Evolutionary conservation across 2,113 vertebrate genomes (phyloP), one percentile per base, ranked within the genome.

Genomic region (Gallinago media): DNA sequence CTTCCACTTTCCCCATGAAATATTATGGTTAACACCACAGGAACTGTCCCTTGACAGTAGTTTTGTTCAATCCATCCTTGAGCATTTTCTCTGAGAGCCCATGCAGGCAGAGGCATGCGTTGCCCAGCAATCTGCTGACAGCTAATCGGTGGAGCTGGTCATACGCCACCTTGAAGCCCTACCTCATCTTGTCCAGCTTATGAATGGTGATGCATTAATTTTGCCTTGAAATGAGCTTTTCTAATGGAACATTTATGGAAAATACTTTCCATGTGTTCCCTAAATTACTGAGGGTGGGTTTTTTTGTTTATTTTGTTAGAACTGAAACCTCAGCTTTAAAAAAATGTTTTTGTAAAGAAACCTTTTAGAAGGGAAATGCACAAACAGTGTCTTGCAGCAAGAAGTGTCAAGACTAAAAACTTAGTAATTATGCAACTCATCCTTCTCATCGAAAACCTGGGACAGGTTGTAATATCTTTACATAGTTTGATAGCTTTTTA

Each of bases 401-500:
- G 68, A 76, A 52, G 12, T 21, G 22, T 32, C 15, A 38, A 50
- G 49, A 58, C 15, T 27, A 27, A 74, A 78, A 74, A 63, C 14
- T 23, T 47, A 1, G 8, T 68, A 84, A 68, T 88, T 46, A 88
- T 47, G 55, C 49, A 88, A 78, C 72, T 74, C n/a, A n/a, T 63
- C 61, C 63, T 88, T 63, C 49, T 58, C 49, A 84, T 25, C 61
- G 54, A 86, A 90, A 94, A 65, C 61, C 73, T 52, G 20, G 71
- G 42, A 52, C 32, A 52, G 34, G 62, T 32, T 88, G 47, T 65
- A 80, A 80, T 21, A 23, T 83, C 80, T 91, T 93, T 80, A 80
- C 81, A 86, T 80, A 85, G 63, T 80, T 96, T 72, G 72, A 84
- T 76, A 87, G 76, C 25, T 49, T 93, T 62, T 93, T 91, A 87